Evolutionary conservation across 2,797 vertebrate species (phyloP).

Genomic region (Coracias cyanogaster): DNA sequence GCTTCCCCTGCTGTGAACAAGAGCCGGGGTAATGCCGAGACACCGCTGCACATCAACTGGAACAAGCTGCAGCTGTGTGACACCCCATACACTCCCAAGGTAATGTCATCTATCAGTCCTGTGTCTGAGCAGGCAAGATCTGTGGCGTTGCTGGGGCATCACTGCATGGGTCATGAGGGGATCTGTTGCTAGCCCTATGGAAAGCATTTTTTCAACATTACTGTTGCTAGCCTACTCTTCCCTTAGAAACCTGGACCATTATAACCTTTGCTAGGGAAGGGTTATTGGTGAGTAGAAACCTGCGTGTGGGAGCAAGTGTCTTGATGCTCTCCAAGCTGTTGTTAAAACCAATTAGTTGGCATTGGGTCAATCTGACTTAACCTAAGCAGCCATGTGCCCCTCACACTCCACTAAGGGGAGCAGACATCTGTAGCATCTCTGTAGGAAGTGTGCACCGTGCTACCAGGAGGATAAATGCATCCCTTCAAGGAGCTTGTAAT

Average conservation of each 20-base stretch:
- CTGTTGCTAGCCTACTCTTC: background rate
- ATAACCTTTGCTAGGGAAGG: background rate
- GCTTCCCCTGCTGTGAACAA: background rate
- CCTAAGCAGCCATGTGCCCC: rapidly evolving
- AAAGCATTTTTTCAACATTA: background rate
- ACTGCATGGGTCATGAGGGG: background rate
- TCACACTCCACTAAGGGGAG: rapidly evolving
- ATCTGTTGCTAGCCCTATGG: background rate
- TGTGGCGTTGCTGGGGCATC: rapidly evolving
- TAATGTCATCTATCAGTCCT: conserved; percentile 3
- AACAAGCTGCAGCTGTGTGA: conserved; percentile 85
- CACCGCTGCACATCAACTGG: conserved; percentile 84
- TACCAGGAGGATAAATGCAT: background rate
- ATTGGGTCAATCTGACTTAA: background rate
- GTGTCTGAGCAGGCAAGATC: background rate
- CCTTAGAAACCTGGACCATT: background rate
- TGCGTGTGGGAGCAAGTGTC: background rate
- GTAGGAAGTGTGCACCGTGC: background rate
- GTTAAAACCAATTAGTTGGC: background rate
- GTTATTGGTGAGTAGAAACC: background rate
- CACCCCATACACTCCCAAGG: conserved; percentile 91
- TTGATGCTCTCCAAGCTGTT: background rate
- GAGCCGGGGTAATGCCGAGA: conserved; percentile 62
- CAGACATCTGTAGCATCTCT: background rate
- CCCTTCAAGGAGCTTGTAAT: rapidly evolving